phyloP scores from a whole-genome alignment of 1,140 invertebrate genomes.

The Brachionus rotundiformis region DNA sequence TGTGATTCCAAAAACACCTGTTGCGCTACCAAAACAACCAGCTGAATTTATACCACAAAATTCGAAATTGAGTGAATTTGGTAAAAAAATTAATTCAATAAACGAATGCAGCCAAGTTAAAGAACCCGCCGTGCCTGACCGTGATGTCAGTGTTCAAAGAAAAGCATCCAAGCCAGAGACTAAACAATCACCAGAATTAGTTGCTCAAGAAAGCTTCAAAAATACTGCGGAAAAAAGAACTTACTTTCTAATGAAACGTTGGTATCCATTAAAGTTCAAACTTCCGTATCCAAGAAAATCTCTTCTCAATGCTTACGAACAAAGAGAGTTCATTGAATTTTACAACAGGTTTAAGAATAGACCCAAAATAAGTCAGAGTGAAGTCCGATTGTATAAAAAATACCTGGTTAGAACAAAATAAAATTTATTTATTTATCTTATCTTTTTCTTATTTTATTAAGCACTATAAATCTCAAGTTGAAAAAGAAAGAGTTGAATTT shows the following conservation, averaged over 20 bases:
- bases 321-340: slow-evolving; percentile 36
- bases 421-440: too few species aligned
- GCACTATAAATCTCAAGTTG: slow-evolving; percentile 29
- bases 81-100: background rate
- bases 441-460: background rate
- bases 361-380: slow-evolving; percentile 16
- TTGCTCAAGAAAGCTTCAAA: background rate
- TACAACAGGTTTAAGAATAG: background rate
- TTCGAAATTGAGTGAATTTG: background rate
- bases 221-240: background rate
- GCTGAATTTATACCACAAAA: slow-evolving; percentile 3
- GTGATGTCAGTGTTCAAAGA: background rate
- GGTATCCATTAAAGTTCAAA: slow-evolving; percentile 49
- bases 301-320: slow-evolving; percentile 10
- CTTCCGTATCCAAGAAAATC: slow-evolving; percentile 32
- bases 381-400: slow-evolving; percentile 43
- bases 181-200: background rate
- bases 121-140: background rate
- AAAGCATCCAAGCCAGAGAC: background rate
- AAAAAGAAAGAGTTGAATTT: slow-evolving; percentile 46
- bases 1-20: background rate
- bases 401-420: too few species aligned
- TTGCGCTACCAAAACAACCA: background rate
- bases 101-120: background rate
- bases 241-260: slow-evolving; percentile 23